Evolutionary conservation across 2,797 vertebrate genomes (phyloP).

Genomic region (Pseudomugil gertrudae): DNA sequence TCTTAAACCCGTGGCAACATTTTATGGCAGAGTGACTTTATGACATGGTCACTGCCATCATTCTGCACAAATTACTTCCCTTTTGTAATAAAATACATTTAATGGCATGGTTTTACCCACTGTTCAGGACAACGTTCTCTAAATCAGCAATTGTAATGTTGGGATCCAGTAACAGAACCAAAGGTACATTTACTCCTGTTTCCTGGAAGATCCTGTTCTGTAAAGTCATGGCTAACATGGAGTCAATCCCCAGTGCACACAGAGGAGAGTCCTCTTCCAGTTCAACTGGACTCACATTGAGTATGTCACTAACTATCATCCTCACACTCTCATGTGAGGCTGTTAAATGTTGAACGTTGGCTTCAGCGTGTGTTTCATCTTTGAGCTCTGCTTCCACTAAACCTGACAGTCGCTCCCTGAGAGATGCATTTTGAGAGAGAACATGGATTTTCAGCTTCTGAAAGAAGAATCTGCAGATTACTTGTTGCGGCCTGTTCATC

Average conservation of each 20-base stretch:
- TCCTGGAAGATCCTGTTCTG: constrained; percentile 87
- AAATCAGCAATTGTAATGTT: constrained; percentile 71
- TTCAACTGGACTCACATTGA: constrained; percentile 68
- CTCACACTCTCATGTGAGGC: constrained; percentile 76
- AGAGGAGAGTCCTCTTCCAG: constrained; percentile 76
- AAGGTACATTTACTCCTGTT: constrained; percentile 81
- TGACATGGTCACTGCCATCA: neutral
- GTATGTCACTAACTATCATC: constrained; percentile 78
- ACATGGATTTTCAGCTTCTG: constrained; percentile 72
- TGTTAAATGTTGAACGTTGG: constrained; percentile 30
- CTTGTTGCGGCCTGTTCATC: constrained; percentile 84
- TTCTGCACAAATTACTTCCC: neutral
- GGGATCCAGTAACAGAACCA: constrained; percentile 85
- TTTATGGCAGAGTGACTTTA: neutral
- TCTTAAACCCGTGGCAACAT: neutral
- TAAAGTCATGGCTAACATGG: constrained; percentile 89
- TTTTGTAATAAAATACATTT: neutral
- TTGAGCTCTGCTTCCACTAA: constrained; percentile 72
- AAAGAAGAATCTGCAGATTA: constrained; percentile 85
- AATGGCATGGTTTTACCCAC: constrained; percentile 6
- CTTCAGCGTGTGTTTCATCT: constrained; percentile 14
- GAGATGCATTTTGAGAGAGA: constrained; percentile 73
- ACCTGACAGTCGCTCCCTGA: constrained; percentile 76
- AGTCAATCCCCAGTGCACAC: constrained; percentile 84
- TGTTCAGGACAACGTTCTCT: constrained; percentile 43